Evolutionary conservation across 2,888 invertebrate genomes (phyloP), one percentile per base, ranked within the genome.

Genomic region (Cosmia trapezina): DNA sequence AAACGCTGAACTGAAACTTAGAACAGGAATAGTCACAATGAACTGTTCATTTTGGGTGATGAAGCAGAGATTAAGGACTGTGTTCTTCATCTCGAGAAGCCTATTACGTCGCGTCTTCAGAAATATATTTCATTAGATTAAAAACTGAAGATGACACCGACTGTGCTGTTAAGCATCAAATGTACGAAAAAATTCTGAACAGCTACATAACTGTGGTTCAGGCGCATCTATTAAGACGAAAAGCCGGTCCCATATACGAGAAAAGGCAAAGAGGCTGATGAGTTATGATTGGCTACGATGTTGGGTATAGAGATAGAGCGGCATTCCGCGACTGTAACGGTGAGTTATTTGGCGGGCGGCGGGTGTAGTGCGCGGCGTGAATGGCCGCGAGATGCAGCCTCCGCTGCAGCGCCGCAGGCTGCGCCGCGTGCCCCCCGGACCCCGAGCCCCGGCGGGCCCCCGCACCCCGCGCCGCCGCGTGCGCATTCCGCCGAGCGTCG

Each of bases 271-370:
- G 54, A 72, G 64, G 64, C 49, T 80, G 83, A 81, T 75, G 81
- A 80, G 74, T 90, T 87, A 87, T 85, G 87, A 86, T 86, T 86
- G 89, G 88, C 86, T 88, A 89, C 89, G 87, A 83, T 89, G 90
- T 81, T 60, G 65, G 76, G 90, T 92, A 91, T 92, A 92, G 91
- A 94, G 93, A 94, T 94, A 95, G 94, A 94, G 92, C 93, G 91
- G 91, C 95, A 95, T 95, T 95, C 95, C 95, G 91, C 92, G 90
- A 91, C 91, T 91, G 91, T 95, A 96, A 96, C 96, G 95, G 96
- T 95, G 93, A 94, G 94, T 93, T 95, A 95, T 95, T 95, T 95
- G 92, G 96, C 95, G 91, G 94, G 92, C 72, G 76, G 91, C 91
- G 91, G 88, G 88, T 78, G 88, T 73, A 87, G 78, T 74, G 88